Percentiles rank a stretch among this genome's conserved stretches.
Conservation (phyloP, 2,113 vertebrate genomes). For the Sinocyclocheilus anshuiensis region DNA sequence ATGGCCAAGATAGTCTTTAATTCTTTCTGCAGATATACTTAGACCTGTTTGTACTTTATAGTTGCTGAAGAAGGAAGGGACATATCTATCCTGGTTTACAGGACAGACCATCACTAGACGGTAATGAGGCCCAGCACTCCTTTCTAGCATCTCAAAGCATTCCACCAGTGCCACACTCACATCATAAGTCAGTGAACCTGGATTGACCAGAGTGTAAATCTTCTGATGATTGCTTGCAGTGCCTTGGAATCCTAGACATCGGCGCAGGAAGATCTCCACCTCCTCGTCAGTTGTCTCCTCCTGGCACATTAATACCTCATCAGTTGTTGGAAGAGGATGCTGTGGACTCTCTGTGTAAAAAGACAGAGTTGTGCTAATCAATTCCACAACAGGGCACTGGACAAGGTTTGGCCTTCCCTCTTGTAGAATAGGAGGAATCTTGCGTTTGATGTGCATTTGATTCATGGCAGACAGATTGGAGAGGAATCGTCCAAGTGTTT, state of each 20-base stretch:
- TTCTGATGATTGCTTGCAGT: conserved; percentile 60
- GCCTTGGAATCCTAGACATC: conserved; percentile 64
- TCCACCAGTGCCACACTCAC: conserved; percentile 71
- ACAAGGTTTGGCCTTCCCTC: conserved; percentile 74
- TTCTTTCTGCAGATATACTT: conserved; percentile 45
- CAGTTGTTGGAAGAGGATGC: conserved; percentile 70
- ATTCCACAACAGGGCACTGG: conserved; percentile 67
- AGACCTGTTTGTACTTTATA: conserved; percentile 69
- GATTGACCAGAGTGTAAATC: conserved; percentile 74
- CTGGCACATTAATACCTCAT: conserved; percentile 77
- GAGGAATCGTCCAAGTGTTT: conserved; percentile 66
- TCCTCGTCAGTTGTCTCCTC: conserved; percentile 74
- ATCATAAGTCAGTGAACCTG: conserved; percentile 75
- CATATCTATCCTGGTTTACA: conserved; percentile 72
- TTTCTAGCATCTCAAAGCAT: conserved; percentile 66
- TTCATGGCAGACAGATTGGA: conserved; percentile 63
- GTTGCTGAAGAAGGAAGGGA: conserved; percentile 75
- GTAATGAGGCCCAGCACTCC: conserved; percentile 62
- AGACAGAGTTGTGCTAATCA: conserved; percentile 66
- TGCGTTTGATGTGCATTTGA: conserved; percentile 55
- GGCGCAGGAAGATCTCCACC: conserved; percentile 77
- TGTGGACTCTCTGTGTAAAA: conserved; percentile 68
- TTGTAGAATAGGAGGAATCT: conserved; percentile 61
- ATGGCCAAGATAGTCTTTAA: conserved; percentile 65
- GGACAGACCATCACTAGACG: conserved; percentile 72